Percentiles rank a stretch among this genome's conserved stretches.
These are phyloP conservation scores for Aratinga solstitialis DNA, from an alignment of 2,797 vertebrate species.

Conservation along the genomic window DNA sequence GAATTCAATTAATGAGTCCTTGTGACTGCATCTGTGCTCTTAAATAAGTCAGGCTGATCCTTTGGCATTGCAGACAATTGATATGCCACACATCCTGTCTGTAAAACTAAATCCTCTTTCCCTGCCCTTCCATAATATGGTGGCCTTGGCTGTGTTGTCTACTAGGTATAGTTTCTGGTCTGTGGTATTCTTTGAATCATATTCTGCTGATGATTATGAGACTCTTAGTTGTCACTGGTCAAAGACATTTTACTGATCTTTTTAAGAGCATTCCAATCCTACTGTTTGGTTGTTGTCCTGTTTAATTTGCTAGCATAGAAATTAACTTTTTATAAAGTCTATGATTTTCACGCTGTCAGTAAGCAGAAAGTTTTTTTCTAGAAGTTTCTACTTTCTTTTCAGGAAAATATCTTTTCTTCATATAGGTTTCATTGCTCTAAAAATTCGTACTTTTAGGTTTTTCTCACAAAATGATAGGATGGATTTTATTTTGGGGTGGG, in stretches of 20 bases:
- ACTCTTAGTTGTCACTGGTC: neutral
- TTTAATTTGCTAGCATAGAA: neutral
- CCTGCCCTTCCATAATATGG: neutral
- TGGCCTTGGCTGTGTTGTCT: neutral
- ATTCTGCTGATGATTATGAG: neutral
- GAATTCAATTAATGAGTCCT: neutral
- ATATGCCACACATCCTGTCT: neutral
- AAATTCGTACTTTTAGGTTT: neutral
- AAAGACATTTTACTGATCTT: neutral
- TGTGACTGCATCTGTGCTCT: neutral
- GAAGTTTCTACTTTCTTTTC: neutral
- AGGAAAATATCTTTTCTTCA: neutral
- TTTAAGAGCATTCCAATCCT: neutral
- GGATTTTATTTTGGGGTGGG: neutral
- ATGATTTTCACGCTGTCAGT: neutral
- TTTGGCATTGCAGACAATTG: neutral
- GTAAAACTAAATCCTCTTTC: neutral
- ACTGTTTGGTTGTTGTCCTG: neutral
- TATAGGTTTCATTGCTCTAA: neutral
- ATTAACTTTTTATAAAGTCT: neutral
- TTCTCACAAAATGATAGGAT: neutral
- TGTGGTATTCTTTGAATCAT: neutral
- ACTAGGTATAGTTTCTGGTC: neutral
- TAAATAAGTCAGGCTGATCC: neutral
- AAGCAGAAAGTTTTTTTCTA: neutral